phyloP scores from a whole-genome alignment of 2,888 invertebrate species.

The Tetanocera ferruginea region DNA sequence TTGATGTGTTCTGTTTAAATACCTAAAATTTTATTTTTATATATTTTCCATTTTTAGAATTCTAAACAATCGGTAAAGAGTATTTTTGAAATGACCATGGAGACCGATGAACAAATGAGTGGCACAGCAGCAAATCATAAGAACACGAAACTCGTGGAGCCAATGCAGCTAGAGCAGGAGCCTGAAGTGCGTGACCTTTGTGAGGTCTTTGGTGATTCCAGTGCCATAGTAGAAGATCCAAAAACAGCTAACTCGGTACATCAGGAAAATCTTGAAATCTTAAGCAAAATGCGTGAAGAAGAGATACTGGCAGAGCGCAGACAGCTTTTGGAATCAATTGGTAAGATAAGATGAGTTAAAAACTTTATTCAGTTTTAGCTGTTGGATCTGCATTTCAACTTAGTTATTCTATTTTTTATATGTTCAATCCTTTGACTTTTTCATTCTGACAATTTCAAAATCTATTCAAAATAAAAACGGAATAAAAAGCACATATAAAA shows the following conservation, averaged over 20 bases:
- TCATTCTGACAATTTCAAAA: neutral
- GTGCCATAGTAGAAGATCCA: constrained; percentile 68
- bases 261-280: constrained; percentile 77
- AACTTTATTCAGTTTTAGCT: too few species aligned
- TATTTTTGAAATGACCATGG: constrained; percentile 72
- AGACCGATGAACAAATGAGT: constrained; percentile 57
- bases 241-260: constrained; percentile 77
- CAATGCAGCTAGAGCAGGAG: neutral
- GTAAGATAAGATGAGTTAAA: constrained; percentile 48
- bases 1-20: neutral
- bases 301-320: constrained; percentile 83
- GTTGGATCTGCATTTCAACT: too few species aligned
- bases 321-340: constrained; percentile 73
- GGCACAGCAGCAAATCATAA: constrained; percentile 34
- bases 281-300: constrained; percentile 78
- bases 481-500: neutral
- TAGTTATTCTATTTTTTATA: neutral
- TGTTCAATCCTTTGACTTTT: neutral
- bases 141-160: neutral
- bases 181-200: constrained; percentile 20
- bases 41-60: neutral
- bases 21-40: neutral
- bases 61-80: constrained; percentile 67
- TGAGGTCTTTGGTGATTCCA: constrained; percentile 46
- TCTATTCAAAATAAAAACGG: neutral